Percentiles rank a stretch among this genome's conserved stretches.
Conservation (phyloP, 2,888 invertebrate genomes). For the Carabus problematicus region DNA sequence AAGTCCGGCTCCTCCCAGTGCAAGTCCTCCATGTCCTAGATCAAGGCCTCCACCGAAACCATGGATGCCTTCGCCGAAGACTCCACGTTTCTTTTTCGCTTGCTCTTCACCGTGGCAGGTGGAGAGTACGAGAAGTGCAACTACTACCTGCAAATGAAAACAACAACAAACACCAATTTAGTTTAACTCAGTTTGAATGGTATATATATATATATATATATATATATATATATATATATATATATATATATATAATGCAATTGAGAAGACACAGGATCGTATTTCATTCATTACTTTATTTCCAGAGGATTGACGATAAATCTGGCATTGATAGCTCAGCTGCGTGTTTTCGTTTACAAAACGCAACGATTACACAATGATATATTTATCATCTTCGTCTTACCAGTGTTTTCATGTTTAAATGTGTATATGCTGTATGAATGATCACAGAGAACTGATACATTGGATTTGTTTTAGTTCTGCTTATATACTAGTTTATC, state of each 20-base stretch:
- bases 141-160: conserved; percentile 11
- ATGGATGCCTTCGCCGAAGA: conserved; percentile 30
- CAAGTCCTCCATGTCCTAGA: conserved; percentile 6
- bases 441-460: conserved; percentile 23
- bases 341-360: too few relatives aligned
- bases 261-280: too few relatives aligned
- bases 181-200: not conserved
- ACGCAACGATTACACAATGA: too few relatives aligned
- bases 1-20: not conserved
- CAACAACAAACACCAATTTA: not conserved
- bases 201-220: not conserved
- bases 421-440: conserved; percentile 3
- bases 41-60: conserved; percentile 12
- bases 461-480: conserved; percentile 21
- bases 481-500: conserved; percentile 24
- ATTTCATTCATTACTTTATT: too few relatives aligned
- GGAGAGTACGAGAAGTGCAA: conserved; percentile 11
- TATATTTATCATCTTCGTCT: conserved; percentile 4
- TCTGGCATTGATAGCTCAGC: too few relatives aligned
- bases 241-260: too few relatives aligned
- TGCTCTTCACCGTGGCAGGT: conserved; percentile 18
- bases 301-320: too few relatives aligned
- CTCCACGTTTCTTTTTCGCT: conserved; percentile 29
- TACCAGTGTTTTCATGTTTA: conserved; percentile 32
- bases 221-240: too few relatives aligned